Base-by-base conservation (phyloP, 1,140 invertebrate species). In the Mycetomoellerius zeteki region DNA sequence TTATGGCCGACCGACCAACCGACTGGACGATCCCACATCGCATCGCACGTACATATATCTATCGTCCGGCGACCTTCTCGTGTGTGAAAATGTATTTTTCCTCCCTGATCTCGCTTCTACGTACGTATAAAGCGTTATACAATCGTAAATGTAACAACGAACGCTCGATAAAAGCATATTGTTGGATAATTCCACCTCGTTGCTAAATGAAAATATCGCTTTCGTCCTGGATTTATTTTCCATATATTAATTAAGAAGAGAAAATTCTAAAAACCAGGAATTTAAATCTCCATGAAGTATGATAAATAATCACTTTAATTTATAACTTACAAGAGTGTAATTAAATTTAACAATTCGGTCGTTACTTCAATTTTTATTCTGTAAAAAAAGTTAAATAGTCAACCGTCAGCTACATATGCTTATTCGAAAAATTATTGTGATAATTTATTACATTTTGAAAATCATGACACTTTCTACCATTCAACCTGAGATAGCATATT, bases 1-100 rank as follows among this genome's bases (percentile, higher is more conserved):
- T 91, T 91, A 90, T 82, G 52, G 30, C 16, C 77, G 77, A 81
- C 43, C 77, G 58, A 24, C 58, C 24, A 5, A 62, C 58, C 24
- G 33, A 76, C 73, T 56, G 54, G 73, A 77, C 73, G 58, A 72
- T 72, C 19, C 65, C 30, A 27, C 65, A 67, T 81, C 50, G n/a
- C n/a, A 50, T 16, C 27, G 62, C 24, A 87, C 27, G 62, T n/a
- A 87, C 69, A 50, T 56, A 71, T 56, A 54, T 81, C 30, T 72
- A 21, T 12, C 65, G 60, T 47, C n/a, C 43, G 43, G 24, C 76
- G 76, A 78, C 60, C 7, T 78, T 24, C 60, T 64, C 56, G 56
- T 64, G 65, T 27, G 65, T 24, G 67, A 37, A 72, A 81, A 72
- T 56, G 30, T 56, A 21, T 78, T 43, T 65, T 21, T n/a, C 43